These are phyloP conservation scores for Aplysina aerophoba DNA, from an alignment of 37 sponge, comb jelly and placozoan genomes.

Conservation along the genomic window DNA sequence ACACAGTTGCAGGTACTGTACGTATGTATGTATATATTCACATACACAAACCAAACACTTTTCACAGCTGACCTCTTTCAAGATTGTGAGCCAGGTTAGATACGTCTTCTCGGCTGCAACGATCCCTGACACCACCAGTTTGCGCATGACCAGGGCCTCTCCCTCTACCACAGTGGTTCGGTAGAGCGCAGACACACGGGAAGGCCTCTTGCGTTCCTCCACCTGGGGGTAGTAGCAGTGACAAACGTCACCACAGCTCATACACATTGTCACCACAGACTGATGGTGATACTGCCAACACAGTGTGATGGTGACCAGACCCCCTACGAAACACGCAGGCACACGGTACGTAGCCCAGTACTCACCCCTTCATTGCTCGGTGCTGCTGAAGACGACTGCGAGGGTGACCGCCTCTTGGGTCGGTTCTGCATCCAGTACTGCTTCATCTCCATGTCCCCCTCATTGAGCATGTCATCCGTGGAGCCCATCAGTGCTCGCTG, in stretches of 20 bases:
- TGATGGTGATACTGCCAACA: too few relatives aligned
- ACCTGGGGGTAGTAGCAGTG: too few relatives aligned
- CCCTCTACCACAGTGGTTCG: conserved; percentile 74
- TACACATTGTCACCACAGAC: not conserved
- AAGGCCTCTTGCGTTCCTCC: conserved; percentile 22
- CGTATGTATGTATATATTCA: conserved; percentile 3
- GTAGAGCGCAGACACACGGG: conserved; percentile 62
- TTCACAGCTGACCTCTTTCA: conserved; percentile 62
- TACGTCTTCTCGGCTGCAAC: conserved; percentile 82
- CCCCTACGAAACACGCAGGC: too few relatives aligned
- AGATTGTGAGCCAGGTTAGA: conserved; percentile 65
- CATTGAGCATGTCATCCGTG: conserved; percentile 14
- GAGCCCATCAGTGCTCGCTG: not conserved
- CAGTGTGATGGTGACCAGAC: too few relatives aligned
- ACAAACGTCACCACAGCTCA: not conserved
- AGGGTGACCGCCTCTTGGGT: not conserved
- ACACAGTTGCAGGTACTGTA: too few relatives aligned
- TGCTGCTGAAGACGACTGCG: not conserved
- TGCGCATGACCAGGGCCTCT: conserved; percentile 80
- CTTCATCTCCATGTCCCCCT: conserved; percentile 5
- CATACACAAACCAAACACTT: not conserved
- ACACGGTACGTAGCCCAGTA: not conserved
- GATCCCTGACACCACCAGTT: conserved; percentile 85
- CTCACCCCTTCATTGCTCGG: not conserved
- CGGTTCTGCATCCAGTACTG: conserved; percentile 9